phyloP scores from a whole-genome alignment of 2,888 invertebrate species.

The Drosophila vallismaia region DNA sequence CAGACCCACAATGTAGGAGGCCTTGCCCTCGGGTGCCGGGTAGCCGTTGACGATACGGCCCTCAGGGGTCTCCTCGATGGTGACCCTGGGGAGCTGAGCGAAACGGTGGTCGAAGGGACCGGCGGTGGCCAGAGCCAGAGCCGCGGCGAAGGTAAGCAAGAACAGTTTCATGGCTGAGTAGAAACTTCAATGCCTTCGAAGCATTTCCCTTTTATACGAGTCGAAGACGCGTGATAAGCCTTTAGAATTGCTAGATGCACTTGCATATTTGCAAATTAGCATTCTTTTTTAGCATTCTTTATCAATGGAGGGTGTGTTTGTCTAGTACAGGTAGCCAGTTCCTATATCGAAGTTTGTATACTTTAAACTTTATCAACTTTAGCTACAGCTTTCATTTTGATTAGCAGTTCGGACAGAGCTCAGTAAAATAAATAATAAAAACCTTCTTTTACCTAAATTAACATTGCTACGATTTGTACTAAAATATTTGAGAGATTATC shows the following conservation, averaged over 20 bases:
- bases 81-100: not conserved
- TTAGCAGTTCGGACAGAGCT: too few relatives aligned
- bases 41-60: slow-evolving; percentile 56
- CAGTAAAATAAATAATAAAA: too few relatives aligned
- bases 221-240: not conserved
- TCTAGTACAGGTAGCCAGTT: not conserved
- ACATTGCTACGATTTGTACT: too few relatives aligned
- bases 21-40: slow-evolving; percentile 45
- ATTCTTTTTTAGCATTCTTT: not conserved
- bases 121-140: slow-evolving; percentile 15
- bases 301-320: not conserved
- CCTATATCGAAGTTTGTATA: not conserved
- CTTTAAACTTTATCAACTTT: not conserved
- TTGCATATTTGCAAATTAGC: not conserved
- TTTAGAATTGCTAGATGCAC: not conserved
- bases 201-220: not conserved
- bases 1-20: slow-evolving; percentile 64
- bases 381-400: too few relatives aligned
- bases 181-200: not conserved
- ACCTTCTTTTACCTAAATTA: too few relatives aligned
- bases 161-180: slow-evolving; percentile 4
- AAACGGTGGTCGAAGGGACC: not conserved
- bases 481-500: not conserved
- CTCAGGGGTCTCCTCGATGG: not conserved
- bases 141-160: slow-evolving; percentile 1